Percentiles rank a stretch among this genome's conserved stretches.
phyloP scores from a whole-genome alignment of 30 jellyfish, hydroid and myxozoan species.

The Cassiopea xamachana region DNA sequence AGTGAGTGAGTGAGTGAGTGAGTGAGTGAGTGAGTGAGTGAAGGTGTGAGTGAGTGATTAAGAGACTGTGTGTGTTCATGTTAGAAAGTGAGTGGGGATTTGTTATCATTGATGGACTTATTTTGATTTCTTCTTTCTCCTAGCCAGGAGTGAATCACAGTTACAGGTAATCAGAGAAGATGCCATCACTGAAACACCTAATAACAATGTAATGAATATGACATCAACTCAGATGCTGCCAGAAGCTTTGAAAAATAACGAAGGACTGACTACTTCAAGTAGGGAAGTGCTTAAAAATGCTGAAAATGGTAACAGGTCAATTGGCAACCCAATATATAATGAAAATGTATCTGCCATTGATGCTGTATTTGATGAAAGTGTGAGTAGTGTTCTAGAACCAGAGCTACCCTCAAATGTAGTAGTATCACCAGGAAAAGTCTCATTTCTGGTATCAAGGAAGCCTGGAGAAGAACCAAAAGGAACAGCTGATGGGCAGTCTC shows the following conservation, averaged over 20 bases:
- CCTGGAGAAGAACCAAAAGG: background rate
- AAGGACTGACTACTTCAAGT: background rate
- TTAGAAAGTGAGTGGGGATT: too few species aligned
- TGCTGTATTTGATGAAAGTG: slow-evolving; percentile 40
- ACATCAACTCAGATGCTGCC: background rate
- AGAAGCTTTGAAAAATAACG: background rate
- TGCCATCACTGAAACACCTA: background rate
- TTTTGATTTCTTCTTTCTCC: background rate
- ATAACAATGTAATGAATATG: slow-evolving; percentile 11
- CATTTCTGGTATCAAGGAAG: background rate
- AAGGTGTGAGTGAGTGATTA: too few species aligned
- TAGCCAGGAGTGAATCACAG: slow-evolving; percentile 43
- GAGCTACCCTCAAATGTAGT: background rate
- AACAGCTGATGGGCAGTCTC: background rate
- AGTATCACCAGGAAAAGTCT: background rate
- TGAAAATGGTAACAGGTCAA: background rate
- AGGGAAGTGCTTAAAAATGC: background rate
- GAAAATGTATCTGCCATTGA: background rate
- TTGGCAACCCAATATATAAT: background rate
- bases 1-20: too few species aligned
- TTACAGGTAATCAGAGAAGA: slow-evolving; percentile 20
- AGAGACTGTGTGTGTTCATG: too few species aligned
- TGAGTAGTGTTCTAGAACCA: background rate
- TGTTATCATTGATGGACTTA: background rate
- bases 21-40: too few species aligned